Percentiles rank a stretch among this genome's conserved stretches.
Evolutionary conservation across 2,113 vertebrate genomes (phyloP).

Genomic region (Ifrita kowaldi): DNA sequence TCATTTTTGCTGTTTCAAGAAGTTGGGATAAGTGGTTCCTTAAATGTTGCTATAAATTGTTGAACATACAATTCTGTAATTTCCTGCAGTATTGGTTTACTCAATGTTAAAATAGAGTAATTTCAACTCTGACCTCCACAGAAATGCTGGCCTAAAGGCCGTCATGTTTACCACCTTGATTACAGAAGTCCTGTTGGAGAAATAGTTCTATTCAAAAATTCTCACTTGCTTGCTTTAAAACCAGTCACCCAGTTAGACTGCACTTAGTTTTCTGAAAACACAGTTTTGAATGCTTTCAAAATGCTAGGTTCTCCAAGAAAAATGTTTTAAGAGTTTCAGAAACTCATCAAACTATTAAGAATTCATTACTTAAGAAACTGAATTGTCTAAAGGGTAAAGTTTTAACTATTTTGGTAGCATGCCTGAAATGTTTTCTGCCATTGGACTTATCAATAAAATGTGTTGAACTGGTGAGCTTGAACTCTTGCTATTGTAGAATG

Average conservation of each 20-base stretch:
- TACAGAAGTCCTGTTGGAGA: neutral
- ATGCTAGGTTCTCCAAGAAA: slow-evolving; percentile 13
- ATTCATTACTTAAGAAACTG: neutral
- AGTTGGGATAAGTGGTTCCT: neutral
- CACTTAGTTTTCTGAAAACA: neutral
- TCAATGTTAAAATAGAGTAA: neutral
- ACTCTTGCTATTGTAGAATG: neutral
- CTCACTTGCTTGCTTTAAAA: neutral
- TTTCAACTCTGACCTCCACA: neutral
- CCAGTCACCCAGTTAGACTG: neutral
- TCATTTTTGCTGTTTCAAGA: neutral
- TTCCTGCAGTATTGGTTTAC: neutral
- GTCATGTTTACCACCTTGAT: neutral
- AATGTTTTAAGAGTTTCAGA: neutral
- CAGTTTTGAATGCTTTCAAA: neutral
- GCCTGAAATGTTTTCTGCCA: neutral
- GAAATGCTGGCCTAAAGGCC: neutral
- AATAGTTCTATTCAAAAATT: neutral
- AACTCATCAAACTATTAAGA: neutral
- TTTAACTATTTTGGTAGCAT: neutral
- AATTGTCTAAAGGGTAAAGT: neutral
- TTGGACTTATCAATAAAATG: neutral
- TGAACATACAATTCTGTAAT: neutral
- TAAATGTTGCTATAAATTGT: neutral
- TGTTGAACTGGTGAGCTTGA: neutral